Conservation (phyloP, 2,888 invertebrate genomes). For the Rotaria magnacalcarata region DNA sequence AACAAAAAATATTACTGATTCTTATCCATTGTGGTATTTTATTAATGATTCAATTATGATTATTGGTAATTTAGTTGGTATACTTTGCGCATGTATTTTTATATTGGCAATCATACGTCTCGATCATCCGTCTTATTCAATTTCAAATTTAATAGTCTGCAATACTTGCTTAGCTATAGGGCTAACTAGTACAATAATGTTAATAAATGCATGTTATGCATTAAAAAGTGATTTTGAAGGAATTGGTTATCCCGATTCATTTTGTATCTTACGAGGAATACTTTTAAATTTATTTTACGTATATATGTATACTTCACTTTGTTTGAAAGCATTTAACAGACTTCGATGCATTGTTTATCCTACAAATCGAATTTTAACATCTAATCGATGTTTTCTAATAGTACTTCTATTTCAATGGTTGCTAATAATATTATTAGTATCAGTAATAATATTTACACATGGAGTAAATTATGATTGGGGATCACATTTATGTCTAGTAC, state of each 20-base stretch:
- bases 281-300: background rate
- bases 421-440: background rate
- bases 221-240: background rate
- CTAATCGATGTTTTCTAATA: background rate
- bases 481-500: background rate
- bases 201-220: slow-evolving; percentile 8
- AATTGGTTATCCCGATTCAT: background rate
- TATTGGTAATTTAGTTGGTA: background rate
- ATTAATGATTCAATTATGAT: background rate
- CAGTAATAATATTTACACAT: background rate
- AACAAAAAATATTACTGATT: background rate
- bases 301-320: background rate
- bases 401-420: background rate
- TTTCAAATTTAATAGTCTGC: background rate
- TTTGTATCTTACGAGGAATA: background rate
- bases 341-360: background rate
- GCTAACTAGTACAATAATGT: background rate
- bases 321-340: background rate
- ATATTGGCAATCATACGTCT: background rate
- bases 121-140: background rate
- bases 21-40: background rate
- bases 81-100: background rate
- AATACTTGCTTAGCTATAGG: background rate
- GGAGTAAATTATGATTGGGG: background rate
- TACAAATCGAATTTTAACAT: background rate